Evolutionary conservation across 2,888 invertebrate genomes (phyloP).

Genomic region (Phyto melanocephala): DNA sequence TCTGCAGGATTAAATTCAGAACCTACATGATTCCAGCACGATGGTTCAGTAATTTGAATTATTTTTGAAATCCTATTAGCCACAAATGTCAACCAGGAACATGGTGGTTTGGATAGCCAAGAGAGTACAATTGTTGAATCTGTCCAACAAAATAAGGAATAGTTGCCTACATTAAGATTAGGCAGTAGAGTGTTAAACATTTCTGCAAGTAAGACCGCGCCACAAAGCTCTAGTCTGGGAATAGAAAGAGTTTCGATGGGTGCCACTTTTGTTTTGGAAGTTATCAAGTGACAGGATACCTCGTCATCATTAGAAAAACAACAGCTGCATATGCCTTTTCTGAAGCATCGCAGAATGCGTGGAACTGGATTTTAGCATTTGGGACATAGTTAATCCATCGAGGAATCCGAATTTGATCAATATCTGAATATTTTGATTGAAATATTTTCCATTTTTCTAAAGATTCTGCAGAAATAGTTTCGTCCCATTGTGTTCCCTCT

Average conservation of each 20-base stretch:
- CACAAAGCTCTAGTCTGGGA: constrained; percentile 18
- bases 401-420: neutral
- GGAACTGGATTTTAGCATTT: neutral
- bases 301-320: neutral
- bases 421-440: neutral
- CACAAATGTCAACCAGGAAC: constrained; percentile 22
- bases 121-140: constrained; percentile 16
- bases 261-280: neutral
- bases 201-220: neutral
- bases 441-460: neutral
- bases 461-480: neutral
- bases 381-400: neutral
- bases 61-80: constrained; percentile 38
- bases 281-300: neutral
- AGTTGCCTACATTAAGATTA: neutral
- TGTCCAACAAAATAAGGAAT: constrained; percentile 8
- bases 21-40: neutral
- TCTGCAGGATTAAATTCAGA: constrained; percentile 41
- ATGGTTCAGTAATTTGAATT: neutral
- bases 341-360: constrained; percentile 10
- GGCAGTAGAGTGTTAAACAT: neutral
- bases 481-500: neutral
- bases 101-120: constrained; percentile 12
- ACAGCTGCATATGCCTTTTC: neutral
- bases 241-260: constrained; percentile 20